Conservation (phyloP, 2,113 vertebrate species). For the Dascyllus trimaculatus region DNA sequence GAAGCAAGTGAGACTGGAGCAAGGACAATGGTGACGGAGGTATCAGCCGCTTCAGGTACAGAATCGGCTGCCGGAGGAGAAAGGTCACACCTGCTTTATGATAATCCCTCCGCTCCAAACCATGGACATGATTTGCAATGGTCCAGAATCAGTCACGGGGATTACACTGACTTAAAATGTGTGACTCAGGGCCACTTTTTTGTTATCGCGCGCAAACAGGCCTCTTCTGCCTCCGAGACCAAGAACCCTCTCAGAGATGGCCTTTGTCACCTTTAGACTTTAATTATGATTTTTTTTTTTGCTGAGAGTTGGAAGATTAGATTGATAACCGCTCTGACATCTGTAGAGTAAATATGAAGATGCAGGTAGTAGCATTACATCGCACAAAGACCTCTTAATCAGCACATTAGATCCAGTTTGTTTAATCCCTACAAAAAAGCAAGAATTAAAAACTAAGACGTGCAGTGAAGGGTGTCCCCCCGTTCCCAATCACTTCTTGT, state of each 20-base stretch:
- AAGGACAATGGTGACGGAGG: conserved; percentile 32
- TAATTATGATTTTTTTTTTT: neutral
- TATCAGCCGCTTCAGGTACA: conserved; percentile 47
- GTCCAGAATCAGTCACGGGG: conserved; percentile 71
- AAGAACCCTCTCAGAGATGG: conserved; percentile 34
- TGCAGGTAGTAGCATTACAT: neutral
- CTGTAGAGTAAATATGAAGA: neutral
- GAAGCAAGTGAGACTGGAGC: conserved; percentile 19
- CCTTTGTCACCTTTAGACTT: conserved; percentile 22
- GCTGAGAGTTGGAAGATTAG: neutral
- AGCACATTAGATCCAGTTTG: neutral
- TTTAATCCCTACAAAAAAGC: neutral
- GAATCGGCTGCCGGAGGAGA: conserved; percentile 47
- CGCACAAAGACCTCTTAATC: neutral
- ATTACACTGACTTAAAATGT: conserved; percentile 71
- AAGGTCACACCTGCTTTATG: conserved; percentile 63
- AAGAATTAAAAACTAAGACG: no score
- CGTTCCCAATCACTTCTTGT: no score
- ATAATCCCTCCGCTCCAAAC: conserved; percentile 65
- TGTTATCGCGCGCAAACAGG: conserved; percentile 72
- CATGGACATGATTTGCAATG: conserved; percentile 42
- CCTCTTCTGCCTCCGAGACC: conserved; percentile 26
- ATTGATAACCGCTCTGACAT: neutral
- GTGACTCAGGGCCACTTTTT: conserved; percentile 62
- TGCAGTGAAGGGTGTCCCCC: no score